Percentiles rank a stretch among this genome's conserved stretches.
Evolutionary conservation across 2,888 invertebrate genomes (phyloP).

Genomic region (Alitta virens): DNA sequence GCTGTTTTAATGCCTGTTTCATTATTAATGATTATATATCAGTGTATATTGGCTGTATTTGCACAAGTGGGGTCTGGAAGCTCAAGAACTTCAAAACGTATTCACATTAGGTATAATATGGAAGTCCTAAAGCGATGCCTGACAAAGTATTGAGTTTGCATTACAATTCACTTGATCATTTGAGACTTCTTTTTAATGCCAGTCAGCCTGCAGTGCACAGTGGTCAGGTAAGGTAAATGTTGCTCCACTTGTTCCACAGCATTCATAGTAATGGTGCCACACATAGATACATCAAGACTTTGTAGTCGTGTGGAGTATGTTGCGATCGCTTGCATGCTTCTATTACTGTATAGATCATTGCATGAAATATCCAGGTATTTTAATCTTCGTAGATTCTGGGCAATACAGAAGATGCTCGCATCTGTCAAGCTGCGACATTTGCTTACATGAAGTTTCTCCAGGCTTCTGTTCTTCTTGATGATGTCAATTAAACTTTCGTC

Average conservation of each 20-base stretch:
- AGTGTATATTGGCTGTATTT: too few relatives aligned
- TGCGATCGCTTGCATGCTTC: conserved; percentile 61
- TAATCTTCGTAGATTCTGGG: conserved; percentile 61
- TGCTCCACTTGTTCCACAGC: conserved; percentile 42
- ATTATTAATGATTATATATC: too few relatives aligned
- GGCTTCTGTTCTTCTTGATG: conserved; percentile 68
- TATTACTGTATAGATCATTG: conserved; percentile 66
- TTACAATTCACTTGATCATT: too few relatives aligned
- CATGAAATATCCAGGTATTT: conserved; percentile 65
- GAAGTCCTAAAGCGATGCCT: too few relatives aligned
- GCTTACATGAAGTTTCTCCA: conserved; percentile 68
- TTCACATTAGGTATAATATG: too few relatives aligned
- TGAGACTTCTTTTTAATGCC: too few relatives aligned
- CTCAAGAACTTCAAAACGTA: too few relatives aligned
- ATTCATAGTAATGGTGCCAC: conserved; percentile 44
- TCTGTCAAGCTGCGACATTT: conserved; percentile 72
- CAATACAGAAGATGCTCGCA: conserved; percentile 61
- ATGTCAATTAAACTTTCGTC: conserved; percentile 66
- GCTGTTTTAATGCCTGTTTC: too few relatives aligned
- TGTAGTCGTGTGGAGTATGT: conserved; percentile 61
- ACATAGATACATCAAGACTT: conserved; percentile 63
- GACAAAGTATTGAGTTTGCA: too few relatives aligned
- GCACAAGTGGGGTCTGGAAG: too few relatives aligned
- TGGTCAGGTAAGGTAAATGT: conserved; percentile 29
- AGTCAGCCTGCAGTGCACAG: background rate